A percentile compares a stretch with the other conserved stretches of the same genome.
Evolutionary conservation across 2,888 invertebrate genomes (phyloP).

Genomic region (Drosophila mercatorum): DNA sequence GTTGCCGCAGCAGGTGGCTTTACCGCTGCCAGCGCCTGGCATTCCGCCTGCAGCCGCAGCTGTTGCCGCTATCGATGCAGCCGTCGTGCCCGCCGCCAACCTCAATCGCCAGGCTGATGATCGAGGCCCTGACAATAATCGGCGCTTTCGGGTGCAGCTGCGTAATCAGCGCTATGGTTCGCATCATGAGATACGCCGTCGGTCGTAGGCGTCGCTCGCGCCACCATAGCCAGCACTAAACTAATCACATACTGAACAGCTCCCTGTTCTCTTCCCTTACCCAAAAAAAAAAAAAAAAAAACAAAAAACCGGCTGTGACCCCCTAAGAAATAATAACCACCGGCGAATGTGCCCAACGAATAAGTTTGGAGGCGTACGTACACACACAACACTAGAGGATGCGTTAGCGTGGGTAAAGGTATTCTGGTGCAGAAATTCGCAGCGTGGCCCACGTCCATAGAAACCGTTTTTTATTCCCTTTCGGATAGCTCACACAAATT

Average conservation of each 20-base stretch:
- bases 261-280: not conserved
- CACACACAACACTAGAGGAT: conserved; percentile 38
- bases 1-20: conserved; percentile 31
- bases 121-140: conserved; percentile 62
- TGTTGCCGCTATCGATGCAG: conserved; percentile 37
- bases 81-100: conserved; percentile 38
- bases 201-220: conserved; percentile 47
- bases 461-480: conserved; percentile 49
- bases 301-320: conserved; percentile 9
- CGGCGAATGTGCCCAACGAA: conserved; percentile 5
- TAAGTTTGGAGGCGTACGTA: conserved; percentile 5
- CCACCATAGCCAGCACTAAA: not conserved
- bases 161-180: conserved; percentile 79
- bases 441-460: conserved; percentile 53
- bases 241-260: not conserved
- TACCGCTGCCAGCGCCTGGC: conserved; percentile 37
- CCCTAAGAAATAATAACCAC: not conserved
- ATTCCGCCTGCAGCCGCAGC: conserved; percentile 39
- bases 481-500: conserved; percentile 39
- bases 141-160: conserved; percentile 77
- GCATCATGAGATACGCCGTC: conserved; percentile 80
- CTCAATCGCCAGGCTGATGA: conserved; percentile 61
- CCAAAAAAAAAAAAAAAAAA: no score
- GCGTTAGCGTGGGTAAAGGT: conserved; percentile 54
- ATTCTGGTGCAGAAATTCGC: conserved; percentile 31